Evolutionary conservation across 2,888 invertebrate genomes (phyloP).

Genomic region (Eilema griseolum): DNA sequence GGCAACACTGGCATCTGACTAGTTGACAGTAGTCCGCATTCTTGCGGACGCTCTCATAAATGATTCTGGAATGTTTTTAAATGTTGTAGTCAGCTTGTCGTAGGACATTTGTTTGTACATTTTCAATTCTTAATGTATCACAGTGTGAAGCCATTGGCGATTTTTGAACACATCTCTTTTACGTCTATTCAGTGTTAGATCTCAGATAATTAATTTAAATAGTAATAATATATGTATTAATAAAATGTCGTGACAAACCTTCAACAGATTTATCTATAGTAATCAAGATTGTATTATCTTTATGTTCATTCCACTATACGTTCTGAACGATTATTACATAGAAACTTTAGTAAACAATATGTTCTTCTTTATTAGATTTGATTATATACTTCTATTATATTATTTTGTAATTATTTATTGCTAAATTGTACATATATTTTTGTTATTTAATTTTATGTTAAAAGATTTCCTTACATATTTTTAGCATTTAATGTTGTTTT

Average conservation of each 20-base stretch:
- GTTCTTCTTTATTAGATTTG: constrained; percentile 63
- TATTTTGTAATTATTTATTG: constrained; percentile 84
- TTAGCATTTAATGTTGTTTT: constrained; percentile 62
- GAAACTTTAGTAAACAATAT: constrained; percentile 48
- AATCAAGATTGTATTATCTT: constrained; percentile 34
- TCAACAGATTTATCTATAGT: constrained; percentile 40
- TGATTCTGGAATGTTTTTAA: background rate
- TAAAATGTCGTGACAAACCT: constrained; percentile 40
- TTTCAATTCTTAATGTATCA: constrained; percentile 43
- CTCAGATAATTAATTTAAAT: constrained; percentile 53
- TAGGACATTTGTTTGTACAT: constrained; percentile 40
- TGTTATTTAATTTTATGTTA: constrained; percentile 86
- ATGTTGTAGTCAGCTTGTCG: constrained; percentile 48
- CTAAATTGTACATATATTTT: constrained; percentile 85
- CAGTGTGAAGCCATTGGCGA: constrained; percentile 47
- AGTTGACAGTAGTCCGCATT: constrained; percentile 5
- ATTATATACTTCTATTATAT: constrained; percentile 63
- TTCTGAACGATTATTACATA: constrained; percentile 59
- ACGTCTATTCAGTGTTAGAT: constrained; percentile 54
- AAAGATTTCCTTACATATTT: constrained; percentile 68
- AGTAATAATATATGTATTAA: constrained; percentile 49
- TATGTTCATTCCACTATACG: constrained; percentile 71
- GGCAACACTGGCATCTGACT: background rate
- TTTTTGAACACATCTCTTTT: constrained; percentile 45
- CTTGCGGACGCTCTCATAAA: background rate